Conservation (phyloP, 2,113 vertebrate genomes). For the Onychostruthus taczanowskii region DNA sequence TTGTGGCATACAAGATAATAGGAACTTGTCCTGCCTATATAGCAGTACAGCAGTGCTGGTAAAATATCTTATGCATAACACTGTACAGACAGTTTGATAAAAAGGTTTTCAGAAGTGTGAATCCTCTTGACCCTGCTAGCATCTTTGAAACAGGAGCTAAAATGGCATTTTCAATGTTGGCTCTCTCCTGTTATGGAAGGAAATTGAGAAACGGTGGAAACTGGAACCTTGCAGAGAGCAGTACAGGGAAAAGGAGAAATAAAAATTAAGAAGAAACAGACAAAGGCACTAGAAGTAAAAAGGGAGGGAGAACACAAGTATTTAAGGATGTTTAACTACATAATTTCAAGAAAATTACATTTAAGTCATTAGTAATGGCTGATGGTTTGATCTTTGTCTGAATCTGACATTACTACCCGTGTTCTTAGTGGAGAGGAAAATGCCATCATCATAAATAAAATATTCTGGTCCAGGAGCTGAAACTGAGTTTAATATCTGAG, state of each 20-base stretch:
- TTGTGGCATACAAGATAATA: not conserved
- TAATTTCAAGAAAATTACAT: not conserved
- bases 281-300: not conserved
- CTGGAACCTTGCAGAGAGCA: not conserved
- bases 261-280: not conserved
- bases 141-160: not conserved
- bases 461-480: not conserved
- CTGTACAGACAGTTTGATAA: not conserved
- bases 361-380: not conserved
- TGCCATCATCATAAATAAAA: not conserved
- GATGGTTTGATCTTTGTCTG: not conserved
- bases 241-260: not conserved
- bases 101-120: not conserved
- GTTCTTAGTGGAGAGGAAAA: not conserved
- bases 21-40: not conserved
- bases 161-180: not conserved
- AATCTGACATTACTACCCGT: not conserved
- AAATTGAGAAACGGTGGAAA: not conserved
- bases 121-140: not conserved
- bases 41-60: fast-evolving
- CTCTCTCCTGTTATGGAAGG: not conserved
- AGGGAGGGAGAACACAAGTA: not conserved
- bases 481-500: not conserved
- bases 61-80: not conserved
- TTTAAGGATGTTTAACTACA: not conserved